Evolutionary conservation across 1,140 invertebrate species (phyloP).

Genomic region (Drosophila auraria): DNA sequence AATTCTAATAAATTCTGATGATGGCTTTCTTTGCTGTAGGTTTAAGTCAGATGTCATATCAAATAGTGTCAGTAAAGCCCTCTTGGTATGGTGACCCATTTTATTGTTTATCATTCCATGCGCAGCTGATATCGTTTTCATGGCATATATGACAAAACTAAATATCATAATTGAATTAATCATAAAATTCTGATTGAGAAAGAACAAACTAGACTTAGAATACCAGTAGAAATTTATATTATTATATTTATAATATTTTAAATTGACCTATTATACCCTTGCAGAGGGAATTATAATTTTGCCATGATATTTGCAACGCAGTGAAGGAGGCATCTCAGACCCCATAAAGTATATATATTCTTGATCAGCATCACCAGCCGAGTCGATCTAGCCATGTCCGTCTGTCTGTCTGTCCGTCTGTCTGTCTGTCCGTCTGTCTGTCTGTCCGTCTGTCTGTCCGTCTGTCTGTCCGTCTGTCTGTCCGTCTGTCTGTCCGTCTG

Average conservation of each 20-base stretch:
- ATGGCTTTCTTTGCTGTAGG: background rate
- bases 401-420: too few relatives aligned
- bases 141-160: conserved; percentile 12
- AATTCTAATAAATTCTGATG: background rate
- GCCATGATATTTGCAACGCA: too few relatives aligned
- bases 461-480: too few relatives aligned
- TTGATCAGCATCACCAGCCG: too few relatives aligned
- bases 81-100: conserved; percentile 6
- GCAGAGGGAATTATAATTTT: too few relatives aligned
- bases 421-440: too few relatives aligned
- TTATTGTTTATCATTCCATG: conserved; percentile 7
- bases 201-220: background rate
- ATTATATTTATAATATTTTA: background rate
- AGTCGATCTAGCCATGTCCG: too few relatives aligned
- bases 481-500: too few relatives aligned
- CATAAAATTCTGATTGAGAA: background rate
- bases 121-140: conserved; percentile 8
- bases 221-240: background rate
- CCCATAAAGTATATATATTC: too few relatives aligned
- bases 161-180: conserved; percentile 9
- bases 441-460: too few relatives aligned
- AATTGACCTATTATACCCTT: background rate
- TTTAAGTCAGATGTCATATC: background rate
- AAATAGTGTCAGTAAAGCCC: background rate
- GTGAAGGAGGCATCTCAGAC: too few relatives aligned